phyloP scores from a whole-genome alignment of 2,888 invertebrate species.

The Choristoneura rosaceana region DNA sequence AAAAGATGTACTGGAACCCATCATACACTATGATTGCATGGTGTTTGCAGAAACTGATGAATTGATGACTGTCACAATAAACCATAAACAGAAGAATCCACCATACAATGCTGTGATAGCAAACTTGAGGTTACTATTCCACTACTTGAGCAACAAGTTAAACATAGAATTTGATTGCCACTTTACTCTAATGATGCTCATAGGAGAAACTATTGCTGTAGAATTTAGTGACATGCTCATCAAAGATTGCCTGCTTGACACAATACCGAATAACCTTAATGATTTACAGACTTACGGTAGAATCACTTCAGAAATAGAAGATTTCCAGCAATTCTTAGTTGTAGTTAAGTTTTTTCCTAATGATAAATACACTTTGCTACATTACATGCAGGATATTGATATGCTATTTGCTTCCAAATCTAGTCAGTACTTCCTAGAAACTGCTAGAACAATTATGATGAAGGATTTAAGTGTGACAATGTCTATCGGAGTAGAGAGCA shows the following conservation, averaged over 20 bases:
- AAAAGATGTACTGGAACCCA: conserved; percentile 83
- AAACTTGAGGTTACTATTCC: conserved; percentile 84
- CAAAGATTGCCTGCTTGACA: conserved; percentile 90
- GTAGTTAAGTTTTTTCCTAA: conserved; percentile 85
- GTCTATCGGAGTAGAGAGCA: conserved; percentile 81
- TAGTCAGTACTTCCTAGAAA: conserved; percentile 88
- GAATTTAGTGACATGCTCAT: conserved; percentile 88
- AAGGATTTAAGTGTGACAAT: conserved; percentile 92
- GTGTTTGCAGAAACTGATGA: conserved; percentile 73
- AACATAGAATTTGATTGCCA: conserved; percentile 69
- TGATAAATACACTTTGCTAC: conserved; percentile 85
- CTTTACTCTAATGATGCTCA: conserved; percentile 77
- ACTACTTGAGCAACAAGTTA: conserved; percentile 85
- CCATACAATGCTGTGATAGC: conserved; percentile 83
- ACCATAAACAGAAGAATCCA: conserved; percentile 73
- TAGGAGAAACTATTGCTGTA: conserved; percentile 83
- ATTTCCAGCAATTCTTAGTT: conserved; percentile 88
- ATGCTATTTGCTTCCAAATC: conserved; percentile 91
- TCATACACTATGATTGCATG: conserved; percentile 80
- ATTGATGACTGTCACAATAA: conserved; percentile 66
- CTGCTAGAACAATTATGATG: conserved; percentile 90
- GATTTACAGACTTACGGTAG: conserved; percentile 88
- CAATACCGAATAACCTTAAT: conserved; percentile 90
- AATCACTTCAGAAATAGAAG: conserved; percentile 87
- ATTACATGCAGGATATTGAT: conserved; percentile 91